Base-by-base conservation (phyloP, 2,113 vertebrate species). In the Aphelocoma coerulescens region DNA sequence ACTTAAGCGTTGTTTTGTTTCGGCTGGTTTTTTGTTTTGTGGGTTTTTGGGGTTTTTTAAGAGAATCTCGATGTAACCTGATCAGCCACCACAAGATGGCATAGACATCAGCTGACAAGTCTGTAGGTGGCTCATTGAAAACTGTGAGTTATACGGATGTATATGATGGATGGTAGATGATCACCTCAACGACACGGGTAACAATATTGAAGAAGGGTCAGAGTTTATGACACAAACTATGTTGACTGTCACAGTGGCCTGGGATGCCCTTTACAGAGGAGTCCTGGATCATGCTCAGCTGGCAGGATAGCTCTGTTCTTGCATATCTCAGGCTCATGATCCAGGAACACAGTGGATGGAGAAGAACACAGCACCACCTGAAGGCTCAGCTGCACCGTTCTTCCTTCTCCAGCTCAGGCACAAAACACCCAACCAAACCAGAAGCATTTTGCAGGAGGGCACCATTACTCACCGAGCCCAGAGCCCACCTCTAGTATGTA, bases 331-430 rank as follows among this genome's bases (percentile, higher is more conserved):
- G 46, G 61, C 48, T 79, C 23, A 14, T 16, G 43, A 86, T 49
- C 28, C 44, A 67, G 43, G 22, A 78, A 7, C 15, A 7, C 35
- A 9, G 72, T 3, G 6, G 20, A 80, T 35, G 5, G 16, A 62
- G 71, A 82, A 82, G 35, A 83, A 22, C 75, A 94, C 55, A 93
- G 95, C 75, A 93, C 61, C 46, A 92, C 76, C 72, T 73, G 67
- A 95, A 96, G 91, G 75, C 79, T 76, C 85, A 76, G 54, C 17
- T 52, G 32, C 44, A 89, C 39, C 8, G 3, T 13, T 82, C 44
- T 49, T 63, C 27, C 48, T 66, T 55, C 74, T 68, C 37, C 84
- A 80, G 28, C 35, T 59, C 1, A 12, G 33, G 35, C 54, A 68
- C 30, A 44, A 27, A 95, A 43, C 27, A 48, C 4, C 7, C 66